These are phyloP conservation scores for Mormyrops attenuatus DNA, from an alignment of 2,797 vertebrate genomes.

Conservation along the genomic window DNA sequence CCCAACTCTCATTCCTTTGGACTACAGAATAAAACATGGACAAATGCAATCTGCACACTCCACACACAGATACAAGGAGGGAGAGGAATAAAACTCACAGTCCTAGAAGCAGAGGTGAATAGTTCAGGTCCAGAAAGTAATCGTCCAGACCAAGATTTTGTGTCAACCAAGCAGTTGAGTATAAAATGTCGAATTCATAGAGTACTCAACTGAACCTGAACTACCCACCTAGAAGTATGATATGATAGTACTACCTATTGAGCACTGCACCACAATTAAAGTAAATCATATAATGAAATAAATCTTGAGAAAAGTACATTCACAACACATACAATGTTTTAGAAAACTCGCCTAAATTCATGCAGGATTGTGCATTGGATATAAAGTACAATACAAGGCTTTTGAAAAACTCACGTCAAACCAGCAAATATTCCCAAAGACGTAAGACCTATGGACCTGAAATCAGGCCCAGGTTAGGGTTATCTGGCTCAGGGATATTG, in stretches of 20 bases:
- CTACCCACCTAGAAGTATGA: not conserved
- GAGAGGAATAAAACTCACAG: not conserved
- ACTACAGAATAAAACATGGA: not conserved
- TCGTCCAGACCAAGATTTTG: not conserved
- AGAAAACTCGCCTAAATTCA: not conserved
- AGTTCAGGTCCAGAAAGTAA: not conserved
- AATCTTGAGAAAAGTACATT: not conserved
- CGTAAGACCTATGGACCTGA: not conserved
- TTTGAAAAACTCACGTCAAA: not conserved
- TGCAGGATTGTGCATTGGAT: not conserved
- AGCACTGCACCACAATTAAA: not conserved
- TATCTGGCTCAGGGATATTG: not conserved
- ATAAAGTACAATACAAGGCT: not conserved
- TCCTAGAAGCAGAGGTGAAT: not conserved
- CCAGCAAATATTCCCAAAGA: not conserved
- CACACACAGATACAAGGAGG: not conserved
- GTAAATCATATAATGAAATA: not conserved
- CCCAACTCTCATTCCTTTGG: not conserved
- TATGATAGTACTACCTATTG: not conserved
- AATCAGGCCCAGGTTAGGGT: not conserved
- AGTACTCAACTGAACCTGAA: not conserved
- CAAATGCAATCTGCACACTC: not conserved
- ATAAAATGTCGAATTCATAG: not conserved
- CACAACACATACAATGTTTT: not conserved
- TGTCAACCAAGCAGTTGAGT: not conserved